Percentiles rank a stretch among this genome's conserved stretches.
These are phyloP conservation scores for Meiosimyza decipiens DNA, from an alignment of 2,888 invertebrate genomes.

Conservation along the genomic window DNA sequence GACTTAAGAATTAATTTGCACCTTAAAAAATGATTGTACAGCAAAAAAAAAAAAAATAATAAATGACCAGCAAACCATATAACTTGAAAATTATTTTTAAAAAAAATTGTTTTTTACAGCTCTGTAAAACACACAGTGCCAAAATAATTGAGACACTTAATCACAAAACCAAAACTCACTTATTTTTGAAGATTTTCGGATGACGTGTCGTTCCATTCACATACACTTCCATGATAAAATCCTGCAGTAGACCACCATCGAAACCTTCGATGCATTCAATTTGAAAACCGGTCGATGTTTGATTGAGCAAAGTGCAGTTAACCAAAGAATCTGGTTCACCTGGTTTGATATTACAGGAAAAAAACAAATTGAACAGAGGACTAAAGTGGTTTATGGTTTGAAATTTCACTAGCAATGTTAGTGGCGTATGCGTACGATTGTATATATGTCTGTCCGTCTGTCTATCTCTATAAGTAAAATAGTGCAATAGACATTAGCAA, in stretches of 20 bases:
- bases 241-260: conserved; percentile 80
- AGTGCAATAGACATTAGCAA: too few species aligned
- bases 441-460: too few species aligned
- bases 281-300: conserved; percentile 77
- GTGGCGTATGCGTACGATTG: too few species aligned
- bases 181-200: conserved; percentile 66
- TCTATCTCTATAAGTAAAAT: too few species aligned
- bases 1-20: too few species aligned
- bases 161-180: conserved; percentile 54
- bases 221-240: conserved; percentile 79
- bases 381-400: too few species aligned
- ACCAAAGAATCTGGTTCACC: conserved; percentile 79
- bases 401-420: not conserved
- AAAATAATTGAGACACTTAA: not conserved
- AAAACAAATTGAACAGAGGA: not conserved
- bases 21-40: too few species aligned
- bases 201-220: conserved; percentile 66
- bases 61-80: too few species aligned
- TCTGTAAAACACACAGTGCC: not conserved
- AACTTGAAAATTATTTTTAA: too few species aligned
- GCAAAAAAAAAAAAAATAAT: too few species aligned
- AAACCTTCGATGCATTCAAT: conserved; percentile 81
- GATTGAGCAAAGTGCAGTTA: conserved; percentile 80
- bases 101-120: too few species aligned
- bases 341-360: conserved; percentile 56